Evolutionary conservation across 2,113 vertebrate species (phyloP).

Genomic region (Girardinichthys multiradiatus): DNA sequence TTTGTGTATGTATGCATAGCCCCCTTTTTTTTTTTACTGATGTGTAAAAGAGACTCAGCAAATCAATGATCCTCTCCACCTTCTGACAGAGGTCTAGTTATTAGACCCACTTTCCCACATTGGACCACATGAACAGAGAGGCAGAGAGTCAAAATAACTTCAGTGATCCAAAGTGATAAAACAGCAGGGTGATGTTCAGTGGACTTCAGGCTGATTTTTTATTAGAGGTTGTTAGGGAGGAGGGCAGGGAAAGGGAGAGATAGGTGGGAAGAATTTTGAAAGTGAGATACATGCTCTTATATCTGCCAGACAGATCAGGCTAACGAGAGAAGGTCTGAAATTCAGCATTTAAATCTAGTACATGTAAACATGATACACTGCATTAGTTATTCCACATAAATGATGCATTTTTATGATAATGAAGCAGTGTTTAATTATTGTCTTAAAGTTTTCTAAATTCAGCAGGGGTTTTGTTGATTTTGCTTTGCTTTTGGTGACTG

Average conservation of each 20-base stretch:
- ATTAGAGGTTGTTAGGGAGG: constrained; percentile 21
- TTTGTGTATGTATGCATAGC: neutral
- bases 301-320: neutral
- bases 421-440: neutral
- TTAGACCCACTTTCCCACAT: constrained; percentile 54
- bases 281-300: neutral
- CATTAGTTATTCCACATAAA: neutral
- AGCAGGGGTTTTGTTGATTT: no score
- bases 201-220: constrained; percentile 32
- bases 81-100: constrained; percentile 27
- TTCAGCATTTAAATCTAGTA: neutral
- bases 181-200: neutral
- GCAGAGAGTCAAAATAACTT: neutral
- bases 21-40: neutral
- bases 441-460: neutral
- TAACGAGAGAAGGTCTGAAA: neutral
- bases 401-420: neutral
- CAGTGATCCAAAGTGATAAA: constrained; percentile 20
- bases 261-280: neutral
- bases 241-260: neutral
- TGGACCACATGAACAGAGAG: constrained; percentile 26
- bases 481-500: no score
- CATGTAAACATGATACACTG: neutral
- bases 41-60: constrained; percentile 13
- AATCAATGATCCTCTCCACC: constrained; percentile 34